Evolutionary conservation across 1,140 invertebrate genomes (phyloP).

Genomic region (Orchestia grillus): DNA sequence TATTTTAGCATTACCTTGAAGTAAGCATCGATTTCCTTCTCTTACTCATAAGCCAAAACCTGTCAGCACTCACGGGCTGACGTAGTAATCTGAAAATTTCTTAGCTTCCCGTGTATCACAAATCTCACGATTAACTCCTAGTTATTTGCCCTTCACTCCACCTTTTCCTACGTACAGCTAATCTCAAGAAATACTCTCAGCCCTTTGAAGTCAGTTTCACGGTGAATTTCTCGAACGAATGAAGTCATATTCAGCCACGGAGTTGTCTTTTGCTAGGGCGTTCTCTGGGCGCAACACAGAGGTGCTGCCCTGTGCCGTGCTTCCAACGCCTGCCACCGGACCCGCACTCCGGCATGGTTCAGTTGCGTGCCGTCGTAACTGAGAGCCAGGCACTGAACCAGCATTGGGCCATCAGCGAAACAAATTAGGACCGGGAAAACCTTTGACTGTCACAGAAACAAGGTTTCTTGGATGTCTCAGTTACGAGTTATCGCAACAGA

Average conservation of each 20-base stretch:
- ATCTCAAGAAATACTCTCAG: too few species aligned
- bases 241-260: neutral
- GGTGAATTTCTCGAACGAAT: neutral
- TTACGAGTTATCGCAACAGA: neutral
- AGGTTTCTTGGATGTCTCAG: neutral
- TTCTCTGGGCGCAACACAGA: neutral
- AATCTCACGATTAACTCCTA: too few species aligned
- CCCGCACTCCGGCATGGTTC: neutral
- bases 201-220: too few species aligned
- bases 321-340: neutral
- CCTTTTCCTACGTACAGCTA: too few species aligned
- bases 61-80: too few species aligned
- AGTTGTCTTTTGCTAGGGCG: neutral
- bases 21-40: too few species aligned
- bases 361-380: neutral
- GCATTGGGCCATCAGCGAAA: neutral
- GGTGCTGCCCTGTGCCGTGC: neutral
- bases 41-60: too few species aligned
- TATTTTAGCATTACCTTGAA: too few species aligned
- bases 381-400: neutral
- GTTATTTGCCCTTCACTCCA: too few species aligned
- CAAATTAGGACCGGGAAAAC: neutral
- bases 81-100: too few species aligned
- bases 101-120: too few species aligned
- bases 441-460: neutral